Evolutionary conservation across 2,797 vertebrate species (phyloP).

Genomic region (Florisuga fusca): DNA sequence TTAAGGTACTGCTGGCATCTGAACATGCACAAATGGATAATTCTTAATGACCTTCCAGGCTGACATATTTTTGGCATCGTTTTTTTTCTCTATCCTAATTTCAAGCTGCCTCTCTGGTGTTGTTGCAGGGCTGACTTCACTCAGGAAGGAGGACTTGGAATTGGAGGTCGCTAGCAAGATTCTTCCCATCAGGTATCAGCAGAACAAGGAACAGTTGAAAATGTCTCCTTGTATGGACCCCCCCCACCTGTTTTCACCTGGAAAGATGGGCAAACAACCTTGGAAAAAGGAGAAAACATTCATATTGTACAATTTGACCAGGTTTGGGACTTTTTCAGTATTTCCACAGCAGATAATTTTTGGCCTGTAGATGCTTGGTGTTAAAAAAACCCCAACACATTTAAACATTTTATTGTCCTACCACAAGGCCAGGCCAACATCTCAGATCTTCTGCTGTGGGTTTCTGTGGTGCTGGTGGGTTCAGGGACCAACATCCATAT

Average conservation of each 20-base stretch:
- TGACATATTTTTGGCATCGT: constrained; percentile 66
- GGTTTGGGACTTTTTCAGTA: neutral
- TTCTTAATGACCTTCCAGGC: constrained; percentile 64
- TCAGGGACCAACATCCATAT: fast-evolving
- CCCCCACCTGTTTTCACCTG: neutral
- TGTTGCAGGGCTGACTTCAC: neutral
- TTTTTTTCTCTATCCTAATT: constrained; percentile 58
- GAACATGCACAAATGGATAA: constrained; percentile 62
- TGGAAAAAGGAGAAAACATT: neutral
- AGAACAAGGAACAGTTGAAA: neutral
- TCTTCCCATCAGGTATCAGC: neutral
- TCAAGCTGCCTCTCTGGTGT: constrained; percentile 62
- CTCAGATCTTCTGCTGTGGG: neutral
- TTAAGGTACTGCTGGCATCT: constrained; percentile 64
- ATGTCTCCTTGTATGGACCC: neutral
- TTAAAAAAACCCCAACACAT: neutral
- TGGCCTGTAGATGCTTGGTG: neutral
- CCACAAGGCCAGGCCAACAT: neutral
- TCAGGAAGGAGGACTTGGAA: constrained; percentile 13
- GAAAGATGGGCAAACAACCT: neutral
- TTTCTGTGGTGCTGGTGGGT: neutral
- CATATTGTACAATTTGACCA: neutral
- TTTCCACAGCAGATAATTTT: neutral
- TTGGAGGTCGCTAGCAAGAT: neutral
- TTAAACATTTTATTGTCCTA: neutral